Percentiles rank a stretch among this genome's conserved stretches.
phyloP scores from a whole-genome alignment of 2,113 vertebrate genomes.

The Hippopotamus amphibius region DNA sequence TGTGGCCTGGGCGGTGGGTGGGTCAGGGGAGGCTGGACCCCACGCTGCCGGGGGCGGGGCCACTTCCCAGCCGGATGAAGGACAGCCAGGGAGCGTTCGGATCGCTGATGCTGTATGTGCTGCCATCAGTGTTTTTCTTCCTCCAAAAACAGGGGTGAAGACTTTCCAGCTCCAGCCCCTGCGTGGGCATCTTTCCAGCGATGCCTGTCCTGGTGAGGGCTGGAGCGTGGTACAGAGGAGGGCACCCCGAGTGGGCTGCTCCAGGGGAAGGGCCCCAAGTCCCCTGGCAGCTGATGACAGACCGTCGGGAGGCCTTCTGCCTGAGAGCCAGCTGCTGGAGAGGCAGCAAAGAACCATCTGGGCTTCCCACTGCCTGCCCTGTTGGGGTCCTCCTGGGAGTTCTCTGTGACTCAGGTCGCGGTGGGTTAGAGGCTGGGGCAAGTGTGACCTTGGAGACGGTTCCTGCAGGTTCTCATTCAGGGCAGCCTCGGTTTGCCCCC shows the following conservation, averaged over 20 bases:
- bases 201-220: neutral
- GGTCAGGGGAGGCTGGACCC: neutral
- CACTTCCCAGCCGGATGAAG: neutral
- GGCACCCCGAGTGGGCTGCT: neutral
- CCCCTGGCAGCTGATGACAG: neutral
- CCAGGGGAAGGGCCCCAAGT: too few relatives aligned
- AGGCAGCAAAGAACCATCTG: neutral
- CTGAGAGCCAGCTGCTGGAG: neutral
- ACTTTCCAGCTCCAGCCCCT: neutral
- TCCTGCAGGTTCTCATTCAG: too few relatives aligned
- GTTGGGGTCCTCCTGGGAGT: neutral
- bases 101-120: neutral
- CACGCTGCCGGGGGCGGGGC: rapidly evolving
- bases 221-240: neutral
- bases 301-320: neutral
- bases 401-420: neutral
- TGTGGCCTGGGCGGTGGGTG: too few relatives aligned
- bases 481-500: neutral
- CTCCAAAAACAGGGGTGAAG: neutral
- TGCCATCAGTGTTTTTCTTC: neutral
- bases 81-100: neutral
- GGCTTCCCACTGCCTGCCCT: neutral
- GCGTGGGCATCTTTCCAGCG: neutral
- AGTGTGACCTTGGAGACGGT: too few relatives aligned
- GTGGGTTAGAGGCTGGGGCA: neutral